A percentile compares a stretch with the other conserved stretches of the same genome.
Evolutionary conservation across 1,140 invertebrate genomes (phyloP).

Genomic region (Bombyx mori): ASM3026992v2 NC_085110.1:4477501-4478000

Average conservation of each 20-base stretch:
- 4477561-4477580: constrained; percentile 81
- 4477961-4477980: not conserved
- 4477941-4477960: no score
- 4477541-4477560: constrained; percentile 90
- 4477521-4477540: constrained; percentile 85
- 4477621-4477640: not conserved
- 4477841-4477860: no score
- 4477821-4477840: no score
- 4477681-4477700: not conserved
- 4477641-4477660: not conserved
- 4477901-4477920: no score
- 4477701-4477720: not conserved
- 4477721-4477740: not conserved
- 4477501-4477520: constrained; percentile 80
- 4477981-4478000: not conserved
- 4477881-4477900: no score
- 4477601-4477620: not conserved
- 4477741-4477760: not conserved
- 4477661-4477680: not conserved
- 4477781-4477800: no score
- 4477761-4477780: no score
- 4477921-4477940: no score
- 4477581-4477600: constrained; percentile 1
- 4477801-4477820: no score
- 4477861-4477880: no score